A percentile compares a stretch with the other conserved stretches of the same genome.
Evolutionary conservation across 2,888 invertebrate genomes (phyloP).

Genomic region (Galeopsomyia nigrocyanea): DNA sequence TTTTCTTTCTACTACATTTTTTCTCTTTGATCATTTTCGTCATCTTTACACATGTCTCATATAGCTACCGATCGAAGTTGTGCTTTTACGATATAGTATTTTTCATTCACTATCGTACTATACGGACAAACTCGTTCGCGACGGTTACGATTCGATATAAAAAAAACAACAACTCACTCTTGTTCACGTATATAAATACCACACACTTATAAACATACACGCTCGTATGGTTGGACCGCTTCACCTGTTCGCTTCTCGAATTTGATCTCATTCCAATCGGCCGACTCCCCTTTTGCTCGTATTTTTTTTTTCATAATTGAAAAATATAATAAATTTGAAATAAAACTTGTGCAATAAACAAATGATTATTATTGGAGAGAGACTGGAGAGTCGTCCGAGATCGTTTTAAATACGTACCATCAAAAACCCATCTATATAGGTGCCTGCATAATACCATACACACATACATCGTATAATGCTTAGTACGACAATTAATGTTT

Average conservation of each 20-base stretch:
- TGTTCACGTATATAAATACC: background rate
- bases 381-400: constrained; percentile 45
- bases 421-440: constrained; percentile 38
- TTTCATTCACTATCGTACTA: background rate
- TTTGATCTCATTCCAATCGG: constrained; percentile 48
- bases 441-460: constrained; percentile 49
- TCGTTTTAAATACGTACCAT: constrained; percentile 44
- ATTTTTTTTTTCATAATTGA: background rate
- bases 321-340: background rate
- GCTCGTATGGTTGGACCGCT: constrained; percentile 41
- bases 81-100: constrained; percentile 20
- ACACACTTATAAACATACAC: constrained; percentile 8
- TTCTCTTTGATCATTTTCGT: no score
- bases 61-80: background rate
- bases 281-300: constrained; percentile 43
- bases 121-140: constrained; percentile 12
- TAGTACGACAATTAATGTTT: constrained; percentile 53
- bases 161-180: constrained; percentile 6
- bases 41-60: no score
- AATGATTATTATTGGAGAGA: background rate
- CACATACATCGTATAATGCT: constrained; percentile 29
- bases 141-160: constrained; percentile 17
- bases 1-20: no score
- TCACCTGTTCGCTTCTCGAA: constrained; percentile 46
- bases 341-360: no score